Base-by-base conservation (phyloP, 2,113 vertebrate species). In the Smithornis capensis region DNA sequence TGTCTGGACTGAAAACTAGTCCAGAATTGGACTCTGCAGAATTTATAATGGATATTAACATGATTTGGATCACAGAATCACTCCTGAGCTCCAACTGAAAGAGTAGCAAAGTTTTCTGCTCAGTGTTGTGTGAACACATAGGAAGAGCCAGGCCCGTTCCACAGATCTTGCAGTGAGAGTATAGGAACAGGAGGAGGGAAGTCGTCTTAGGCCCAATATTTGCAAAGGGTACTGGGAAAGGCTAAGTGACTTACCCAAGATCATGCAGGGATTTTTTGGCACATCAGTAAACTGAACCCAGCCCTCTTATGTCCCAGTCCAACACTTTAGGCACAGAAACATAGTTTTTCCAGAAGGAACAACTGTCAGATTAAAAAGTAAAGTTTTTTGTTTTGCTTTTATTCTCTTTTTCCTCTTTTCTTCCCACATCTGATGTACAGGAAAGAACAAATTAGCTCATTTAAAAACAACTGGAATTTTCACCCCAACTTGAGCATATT, bases 401-500 rank as follows among this genome's bases (percentile, higher is more conserved):
- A 52, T 94, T 89, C 85, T 77, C 63, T 78, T 94, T 87, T 93
- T 77, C 83, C 83, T 90, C 37, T 86, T 90, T 95, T 89, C 63
- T 91, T 91, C 93, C 87, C 85, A 83, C 65, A 88, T 93, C 94
- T 92, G 87, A 91, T 93, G 90, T 88, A 93, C 93, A 94, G 94
- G 95, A 95, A 97, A 96, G 94, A 96, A 96, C 90, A 96, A 96
- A 97, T 93, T 96, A 95, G 67, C 88, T 97, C 79, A 90, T 92
- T 96, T 95, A 67, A 96, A 96, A 97, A 90, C 71, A 95, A 92
- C 87, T 93, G 92, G 85, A 96, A 92, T 95, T 96, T 96, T 95
- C 87, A 96, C 93, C 95, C 95, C 71, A 95, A 90, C 68, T 88
- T 95, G 78, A 94, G 91, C 89, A 42, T 75, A 83, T 90, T 96